phyloP scores from a whole-genome alignment of 2,113 vertebrate genomes.

The Prolemur simus region DNA sequence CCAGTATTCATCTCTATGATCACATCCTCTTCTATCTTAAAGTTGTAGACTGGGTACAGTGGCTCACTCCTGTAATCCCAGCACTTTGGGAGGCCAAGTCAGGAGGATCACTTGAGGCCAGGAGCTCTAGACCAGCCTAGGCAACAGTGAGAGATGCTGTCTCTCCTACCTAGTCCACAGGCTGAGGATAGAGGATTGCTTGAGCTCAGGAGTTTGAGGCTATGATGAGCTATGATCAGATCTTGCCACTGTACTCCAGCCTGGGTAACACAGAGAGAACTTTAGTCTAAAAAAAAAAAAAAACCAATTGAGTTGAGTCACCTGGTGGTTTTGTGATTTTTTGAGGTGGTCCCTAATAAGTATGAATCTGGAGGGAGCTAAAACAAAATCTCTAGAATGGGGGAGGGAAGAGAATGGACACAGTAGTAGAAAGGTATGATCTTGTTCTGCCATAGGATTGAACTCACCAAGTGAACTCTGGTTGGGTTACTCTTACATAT shows the following conservation, averaged over 20 bases:
- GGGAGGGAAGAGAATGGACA: neutral
- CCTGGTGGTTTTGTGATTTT: neutral
- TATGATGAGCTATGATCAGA: too few relatives aligned
- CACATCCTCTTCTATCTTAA: neutral
- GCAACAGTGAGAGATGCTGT: too few relatives aligned
- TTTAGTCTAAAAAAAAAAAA: too few relatives aligned
- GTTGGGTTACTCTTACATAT: neutral
- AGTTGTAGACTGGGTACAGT: neutral
- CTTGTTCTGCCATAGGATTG: neutral
- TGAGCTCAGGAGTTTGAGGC: too few relatives aligned
- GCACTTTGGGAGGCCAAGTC: too few relatives aligned
- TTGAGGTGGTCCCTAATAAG: neutral
- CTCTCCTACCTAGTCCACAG: too few relatives aligned
- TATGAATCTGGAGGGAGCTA: neutral
- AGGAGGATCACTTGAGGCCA: too few relatives aligned
- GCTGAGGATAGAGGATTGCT: too few relatives aligned
- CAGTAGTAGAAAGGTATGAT: neutral
- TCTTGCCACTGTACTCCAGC: too few relatives aligned
- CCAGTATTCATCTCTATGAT: neutral
- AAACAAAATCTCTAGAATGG: neutral
- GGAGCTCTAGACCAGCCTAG: too few relatives aligned
- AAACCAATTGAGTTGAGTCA: neutral
- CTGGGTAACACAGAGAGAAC: too few relatives aligned
- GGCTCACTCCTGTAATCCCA: too few relatives aligned
- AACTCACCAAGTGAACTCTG: neutral